phyloP scores from a whole-genome alignment of 2,888 invertebrate species.

The Sinelater perroti region DNA sequence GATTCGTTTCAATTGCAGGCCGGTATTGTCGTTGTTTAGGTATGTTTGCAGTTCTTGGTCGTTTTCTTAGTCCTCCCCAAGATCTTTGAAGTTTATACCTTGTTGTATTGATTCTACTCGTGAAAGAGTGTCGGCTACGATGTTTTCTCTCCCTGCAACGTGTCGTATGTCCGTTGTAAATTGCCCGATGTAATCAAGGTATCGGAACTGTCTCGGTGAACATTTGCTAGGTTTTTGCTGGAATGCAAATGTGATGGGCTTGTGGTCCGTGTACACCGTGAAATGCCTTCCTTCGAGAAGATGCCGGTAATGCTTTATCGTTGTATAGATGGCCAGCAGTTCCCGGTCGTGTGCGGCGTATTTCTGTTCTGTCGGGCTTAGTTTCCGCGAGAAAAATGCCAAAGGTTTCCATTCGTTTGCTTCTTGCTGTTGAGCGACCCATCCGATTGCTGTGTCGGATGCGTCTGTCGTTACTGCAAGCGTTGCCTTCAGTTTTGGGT shows the following conservation, averaged over 20 bases:
- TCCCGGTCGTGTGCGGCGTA: background rate
- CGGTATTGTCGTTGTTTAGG: too few species aligned
- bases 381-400: constrained; percentile 54
- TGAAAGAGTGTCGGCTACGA: too few species aligned
- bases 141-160: constrained; percentile 5
- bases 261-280: constrained; percentile 13
- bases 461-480: background rate
- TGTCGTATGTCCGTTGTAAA: constrained; percentile 28
- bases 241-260: constrained; percentile 49
- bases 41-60: too few species aligned
- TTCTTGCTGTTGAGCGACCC: background rate
- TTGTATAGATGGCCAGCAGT: constrained; percentile 37
- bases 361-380: constrained; percentile 45
- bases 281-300: constrained; percentile 10
- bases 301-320: constrained; percentile 33
- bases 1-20: too few species aligned
- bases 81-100: too few species aligned
- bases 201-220: constrained; percentile 27
- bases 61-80: too few species aligned
- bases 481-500: background rate
- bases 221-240: constrained; percentile 45
- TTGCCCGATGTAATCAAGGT: constrained; percentile 28
- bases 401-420: constrained; percentile 50
- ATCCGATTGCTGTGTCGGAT: background rate
- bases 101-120: too few species aligned